These are phyloP conservation scores for Ovis aries DNA, from an alignment of 2,113 vertebrate genomes.

Conservation along the genomic window ARS-UI_Ramb_v3.0 NC_056059.1:79433001-79433500, in stretches of 20 bases:
- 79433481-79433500: background rate
- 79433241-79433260: background rate
- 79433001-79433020: background rate
- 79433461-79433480: background rate
- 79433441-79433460: background rate
- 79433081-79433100: background rate
- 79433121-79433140: background rate
- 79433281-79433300: background rate
- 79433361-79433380: background rate
- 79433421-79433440: background rate
- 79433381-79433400: background rate
- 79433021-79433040: background rate
- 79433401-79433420: background rate
- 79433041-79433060: background rate
- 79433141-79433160: background rate
- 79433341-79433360: background rate
- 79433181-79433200: background rate
- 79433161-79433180: background rate
- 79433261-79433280: background rate
- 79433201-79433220: background rate
- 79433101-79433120: background rate
- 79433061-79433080: background rate
- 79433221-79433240: background rate
- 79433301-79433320: background rate
- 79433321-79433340: background rate